Evolutionary conservation across 1,140 invertebrate species (phyloP), one percentile per base, ranked within the genome.

Genomic region (Drosophila bifasciata): DNA sequence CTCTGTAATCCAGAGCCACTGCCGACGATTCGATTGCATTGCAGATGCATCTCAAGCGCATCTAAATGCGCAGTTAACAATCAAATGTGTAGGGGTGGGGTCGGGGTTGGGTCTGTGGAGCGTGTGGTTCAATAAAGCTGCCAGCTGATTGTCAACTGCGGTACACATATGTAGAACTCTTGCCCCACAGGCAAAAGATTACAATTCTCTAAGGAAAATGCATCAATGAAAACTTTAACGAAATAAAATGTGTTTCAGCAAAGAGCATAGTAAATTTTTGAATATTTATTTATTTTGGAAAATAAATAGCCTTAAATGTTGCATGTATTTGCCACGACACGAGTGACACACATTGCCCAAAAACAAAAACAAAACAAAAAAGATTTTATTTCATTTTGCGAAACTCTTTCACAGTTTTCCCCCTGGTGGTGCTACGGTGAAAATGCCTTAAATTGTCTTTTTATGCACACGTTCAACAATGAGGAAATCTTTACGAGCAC

Each of bases 401-500:
- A 76, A 79, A 76, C 62, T 63, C 58, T 63, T 63, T 49, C 67
- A 59, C 71, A 64, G 25, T 28, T 32, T 28, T 39, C 13, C 36
- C 9, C 43, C n/a, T 11, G n/a, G n/a, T n/a, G n/a, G n/a, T 9
- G 13, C 28, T 23, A 13, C 39, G 55, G 75, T 67, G 73, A 77
- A 80, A 80, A 81, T 85, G 78, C 76, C 57, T 67, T 41, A 74
- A 85, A 85, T 85, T 81, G n/a, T n/a, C 81, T 85, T 85, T 75
- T 86, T 85, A 85, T 85, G 81, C 81, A 85, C 81, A 86, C 81
- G 81, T 86, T 67, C 77, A 66, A 80, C 81, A 85, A 86, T 86
- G 81, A 85, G 81, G 81, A 85, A 85, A 85, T 85, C 81, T 86
- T 85, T 85, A 85, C 81, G 81, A 85, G 81, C 81, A 86, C 81